These are phyloP conservation scores for Epinotia brunnichana DNA, from an alignment of 2,888 invertebrate genomes.

Conservation along the genomic window DNA sequence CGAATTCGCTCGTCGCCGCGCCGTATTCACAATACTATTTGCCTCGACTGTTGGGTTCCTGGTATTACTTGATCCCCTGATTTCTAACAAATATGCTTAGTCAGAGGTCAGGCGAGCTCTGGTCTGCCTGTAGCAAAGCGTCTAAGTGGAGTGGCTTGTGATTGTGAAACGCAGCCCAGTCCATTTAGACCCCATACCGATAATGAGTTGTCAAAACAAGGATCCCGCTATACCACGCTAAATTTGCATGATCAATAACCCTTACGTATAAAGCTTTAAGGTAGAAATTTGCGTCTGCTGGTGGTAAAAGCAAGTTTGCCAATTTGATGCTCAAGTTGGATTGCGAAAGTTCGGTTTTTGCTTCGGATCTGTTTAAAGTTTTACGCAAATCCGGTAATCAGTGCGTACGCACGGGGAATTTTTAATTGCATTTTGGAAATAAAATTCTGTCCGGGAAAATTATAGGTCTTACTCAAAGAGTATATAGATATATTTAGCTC, in stretches of 20 bases:
- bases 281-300: conserved; percentile 51
- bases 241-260: conserved; percentile 46
- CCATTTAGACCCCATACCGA: conserved; percentile 77
- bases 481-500: not conserved
- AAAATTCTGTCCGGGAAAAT: conserved; percentile 48
- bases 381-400: conserved; percentile 76
- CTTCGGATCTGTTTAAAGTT: conserved; percentile 75
- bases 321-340: conserved; percentile 78
- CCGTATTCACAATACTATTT: conserved; percentile 50
- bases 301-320: conserved; percentile 51
- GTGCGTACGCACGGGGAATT: conserved; percentile 56
- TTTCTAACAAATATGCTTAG: not conserved
- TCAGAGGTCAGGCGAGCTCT: not conserved
- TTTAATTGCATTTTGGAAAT: conserved; percentile 52
- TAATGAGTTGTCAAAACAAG: conserved; percentile 83
- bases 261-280: conserved; percentile 53
- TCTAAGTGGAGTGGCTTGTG: not conserved
- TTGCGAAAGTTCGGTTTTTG: conserved; percentile 75
- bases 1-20: conserved; percentile 59
- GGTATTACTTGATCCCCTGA: not conserved
- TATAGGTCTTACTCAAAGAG: not conserved
- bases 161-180: conserved; percentile 42
- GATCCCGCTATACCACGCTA: conserved; percentile 56
- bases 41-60: not conserved
- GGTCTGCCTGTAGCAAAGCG: not conserved